Evolutionary conservation across 2,888 invertebrate species (phyloP), one percentile per base, ranked within the genome.

Genomic region (Drosophila seclusa): DNA sequence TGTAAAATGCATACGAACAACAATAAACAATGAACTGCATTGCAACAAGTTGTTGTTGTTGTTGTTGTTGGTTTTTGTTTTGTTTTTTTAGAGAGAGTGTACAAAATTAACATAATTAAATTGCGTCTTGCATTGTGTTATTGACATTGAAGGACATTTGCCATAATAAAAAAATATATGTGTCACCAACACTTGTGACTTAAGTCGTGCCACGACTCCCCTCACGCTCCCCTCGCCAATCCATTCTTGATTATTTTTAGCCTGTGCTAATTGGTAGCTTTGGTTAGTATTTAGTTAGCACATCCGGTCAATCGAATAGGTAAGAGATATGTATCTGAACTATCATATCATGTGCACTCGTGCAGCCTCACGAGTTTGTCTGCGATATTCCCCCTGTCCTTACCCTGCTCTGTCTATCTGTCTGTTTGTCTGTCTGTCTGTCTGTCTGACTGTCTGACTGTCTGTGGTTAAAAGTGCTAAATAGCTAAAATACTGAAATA

Each of bases 401-500:
- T 31, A 1, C 40, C 16, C 31, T 16, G 29, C 3, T 36, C 6
- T 27, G 16, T 1, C 21, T 27, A 4, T 32, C 3, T 2, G 2
- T 11, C 31, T 2, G 0, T 18, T 5, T 27, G 16, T 3, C 21
- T 27, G 1, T 18, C 2, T n/a, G 13, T 3, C 21, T 27, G 2
- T 31, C 2, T 2, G 4, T 18, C 4, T 21, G n/a, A 13, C 10
- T 27, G 40, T 73, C 8, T 24, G 38, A 27, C 32, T 40, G 27
- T 29, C 45, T 69, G 49, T 34, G 38, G 48, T 38, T 49, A 66
- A 77, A 77, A 75, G 87, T 80, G 87, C 82, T 89, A 89, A 87
- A 68, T 59, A 59, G 70, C 71, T 68, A 16, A 64, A 83, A 80
- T 68, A 54, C 42, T 65, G 45, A 57, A 72, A 67, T 67, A 61